phyloP scores from a whole-genome alignment of 1,140 invertebrate species.

The Eubasilissa regina region DNA sequence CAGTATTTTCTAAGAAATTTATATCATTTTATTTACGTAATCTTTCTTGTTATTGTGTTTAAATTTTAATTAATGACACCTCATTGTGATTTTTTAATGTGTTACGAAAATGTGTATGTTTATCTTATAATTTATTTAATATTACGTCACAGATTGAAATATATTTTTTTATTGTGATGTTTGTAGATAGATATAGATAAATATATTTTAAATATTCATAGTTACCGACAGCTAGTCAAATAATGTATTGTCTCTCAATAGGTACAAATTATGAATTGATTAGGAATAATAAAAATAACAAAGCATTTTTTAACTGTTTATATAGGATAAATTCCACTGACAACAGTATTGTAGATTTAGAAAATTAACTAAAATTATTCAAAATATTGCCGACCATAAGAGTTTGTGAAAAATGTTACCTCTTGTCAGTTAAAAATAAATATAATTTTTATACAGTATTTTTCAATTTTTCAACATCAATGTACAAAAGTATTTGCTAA shows the following conservation, averaged over 20 bases:
- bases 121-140: neutral
- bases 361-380: too few species aligned
- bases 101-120: neutral
- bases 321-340: neutral
- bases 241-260: neutral
- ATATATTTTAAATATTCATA: neutral
- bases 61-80: neutral
- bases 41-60: neutral
- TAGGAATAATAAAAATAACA: neutral
- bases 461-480: too few species aligned
- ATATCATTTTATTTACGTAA: neutral
- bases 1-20: neutral
- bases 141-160: too few species aligned
- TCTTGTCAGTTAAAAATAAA: too few species aligned
- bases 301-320: too few species aligned
- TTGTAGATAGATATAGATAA: neutral
- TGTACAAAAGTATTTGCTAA: too few species aligned
- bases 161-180: too few species aligned
- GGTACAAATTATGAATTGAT: constrained; percentile 6
- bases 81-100: neutral
- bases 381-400: too few species aligned
- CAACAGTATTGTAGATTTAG: constrained; percentile 2
- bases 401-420: too few species aligned
- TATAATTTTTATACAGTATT: too few species aligned
- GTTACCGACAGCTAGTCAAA: constrained; percentile 7